A percentile compares a stretch with the other conserved stretches of the same genome.
These are phyloP conservation scores for Mythimna impura DNA, from an alignment of 2,888 invertebrate genomes.

Conservation along the genomic window DNA sequence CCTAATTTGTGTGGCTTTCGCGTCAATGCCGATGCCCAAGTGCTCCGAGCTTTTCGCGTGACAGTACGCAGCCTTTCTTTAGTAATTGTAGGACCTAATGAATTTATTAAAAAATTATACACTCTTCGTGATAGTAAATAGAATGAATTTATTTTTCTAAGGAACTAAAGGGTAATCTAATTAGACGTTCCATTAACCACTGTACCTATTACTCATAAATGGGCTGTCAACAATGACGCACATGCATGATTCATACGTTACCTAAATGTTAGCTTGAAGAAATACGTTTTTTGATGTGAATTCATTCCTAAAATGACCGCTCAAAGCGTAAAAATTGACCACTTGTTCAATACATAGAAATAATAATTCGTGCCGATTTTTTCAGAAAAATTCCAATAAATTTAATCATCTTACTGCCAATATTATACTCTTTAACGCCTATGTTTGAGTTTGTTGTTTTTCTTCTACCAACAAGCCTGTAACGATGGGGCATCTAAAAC, in stretches of 20 bases:
- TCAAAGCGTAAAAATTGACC: no score
- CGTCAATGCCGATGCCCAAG: conserved; percentile 24
- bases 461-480: neutral
- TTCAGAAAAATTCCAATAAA: neutral
- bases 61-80: conserved; percentile 44
- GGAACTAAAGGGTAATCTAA: no score
- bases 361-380: neutral
- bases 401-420: neutral
- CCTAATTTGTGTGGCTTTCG: conserved; percentile 46
- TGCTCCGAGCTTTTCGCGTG: conserved; percentile 24
- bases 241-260: no score
- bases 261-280: neutral
- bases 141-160: no score
- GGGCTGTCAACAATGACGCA: no score
- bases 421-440: neutral
- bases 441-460: neutral
- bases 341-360: neutral
- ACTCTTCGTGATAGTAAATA: neutral
- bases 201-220: no score
- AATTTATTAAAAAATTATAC: no score
- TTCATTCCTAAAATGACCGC: neutral
- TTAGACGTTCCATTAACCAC: no score
- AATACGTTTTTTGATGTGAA: neutral
- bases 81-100: conserved; percentile 10
- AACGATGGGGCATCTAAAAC: neutral